A percentile compares a stretch with the other conserved stretches of the same genome.
Evolutionary conservation across 2,888 invertebrate species (phyloP).

Genomic region (Sinodicranocentrus sp.): DNA sequence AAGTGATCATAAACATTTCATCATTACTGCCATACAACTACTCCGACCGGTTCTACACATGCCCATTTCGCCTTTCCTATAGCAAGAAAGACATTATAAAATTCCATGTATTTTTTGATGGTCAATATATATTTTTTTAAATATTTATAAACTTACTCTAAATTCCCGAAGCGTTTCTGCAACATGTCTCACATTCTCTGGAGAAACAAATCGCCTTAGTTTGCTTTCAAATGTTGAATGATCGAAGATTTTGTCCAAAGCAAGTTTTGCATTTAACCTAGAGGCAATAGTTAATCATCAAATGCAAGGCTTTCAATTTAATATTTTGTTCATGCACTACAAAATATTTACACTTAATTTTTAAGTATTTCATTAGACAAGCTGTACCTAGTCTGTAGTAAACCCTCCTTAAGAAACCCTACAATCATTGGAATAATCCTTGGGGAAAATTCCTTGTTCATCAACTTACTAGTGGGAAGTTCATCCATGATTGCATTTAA

Average conservation of each 20-base stretch:
- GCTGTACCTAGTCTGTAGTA: conserved; percentile 45
- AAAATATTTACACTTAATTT: no score
- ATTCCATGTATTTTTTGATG: not conserved
- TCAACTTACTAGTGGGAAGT: conserved; percentile 27
- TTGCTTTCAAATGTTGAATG: conserved; percentile 48
- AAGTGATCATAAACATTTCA: no score
- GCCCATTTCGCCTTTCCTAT: conserved; percentile 45
- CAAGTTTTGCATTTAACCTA: conserved; percentile 42
- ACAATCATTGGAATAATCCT: conserved; percentile 51
- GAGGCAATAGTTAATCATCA: not conserved
- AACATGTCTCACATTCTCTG: conserved; percentile 48
- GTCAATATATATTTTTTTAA: not conserved
- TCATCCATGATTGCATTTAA: conserved; percentile 46
- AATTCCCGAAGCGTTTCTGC: conserved; percentile 46
- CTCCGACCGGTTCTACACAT: conserved; percentile 12
- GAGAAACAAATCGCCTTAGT: conserved; percentile 31
- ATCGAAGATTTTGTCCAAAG: conserved; percentile 47
- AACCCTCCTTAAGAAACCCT: conserved; percentile 36
- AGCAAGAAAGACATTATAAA: not conserved
- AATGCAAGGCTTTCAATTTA: not conserved
- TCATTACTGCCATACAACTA: no score
- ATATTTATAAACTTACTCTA: no score
- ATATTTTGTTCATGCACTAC: no score
- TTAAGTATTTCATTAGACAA: no score
- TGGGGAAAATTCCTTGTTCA: conserved; percentile 54